These are phyloP conservation scores for Linyphia triangularis DNA, from an alignment of 2,888 invertebrate species.

Conservation along the genomic window DNA sequence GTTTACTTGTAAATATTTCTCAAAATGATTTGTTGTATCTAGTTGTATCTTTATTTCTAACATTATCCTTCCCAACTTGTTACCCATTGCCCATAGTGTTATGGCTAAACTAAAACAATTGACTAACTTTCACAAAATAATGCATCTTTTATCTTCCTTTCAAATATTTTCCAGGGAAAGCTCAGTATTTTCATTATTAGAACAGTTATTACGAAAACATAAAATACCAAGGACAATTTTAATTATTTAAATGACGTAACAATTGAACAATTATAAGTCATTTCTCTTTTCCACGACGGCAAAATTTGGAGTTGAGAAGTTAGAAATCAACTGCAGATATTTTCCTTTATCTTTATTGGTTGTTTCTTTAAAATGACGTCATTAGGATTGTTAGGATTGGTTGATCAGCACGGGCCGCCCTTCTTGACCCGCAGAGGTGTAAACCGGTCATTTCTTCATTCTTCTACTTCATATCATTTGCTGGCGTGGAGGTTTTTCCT, in stretches of 20 bases:
- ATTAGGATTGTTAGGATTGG: background rate
- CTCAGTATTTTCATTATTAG: background rate
- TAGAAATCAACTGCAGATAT: background rate
- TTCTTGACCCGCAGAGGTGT: background rate
- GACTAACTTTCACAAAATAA: too few species aligned
- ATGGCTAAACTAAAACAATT: too few species aligned
- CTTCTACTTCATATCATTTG: slow-evolving; percentile 3
- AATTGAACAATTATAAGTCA: too few species aligned
- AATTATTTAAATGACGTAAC: too few species aligned
- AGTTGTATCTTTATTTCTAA: too few species aligned
- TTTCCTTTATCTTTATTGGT: background rate
- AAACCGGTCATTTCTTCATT: background rate
- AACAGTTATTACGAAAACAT: background rate
- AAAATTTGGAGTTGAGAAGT: background rate
- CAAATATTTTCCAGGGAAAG: background rate
- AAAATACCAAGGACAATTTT: too few species aligned
- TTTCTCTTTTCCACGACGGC: background rate
- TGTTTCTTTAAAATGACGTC: background rate
- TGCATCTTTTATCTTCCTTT: too few species aligned
- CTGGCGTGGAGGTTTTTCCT: slow-evolving; percentile 3
- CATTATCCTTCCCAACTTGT: too few species aligned
- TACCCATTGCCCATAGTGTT: too few species aligned
- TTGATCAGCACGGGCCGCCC: background rate
- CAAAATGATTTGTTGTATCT: too few species aligned
- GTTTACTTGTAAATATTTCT: too few species aligned